Evolutionary conservation across 2,888 invertebrate genomes (phyloP), one percentile per base, ranked within the genome.

Genomic region (Ligdia adustata): DNA sequence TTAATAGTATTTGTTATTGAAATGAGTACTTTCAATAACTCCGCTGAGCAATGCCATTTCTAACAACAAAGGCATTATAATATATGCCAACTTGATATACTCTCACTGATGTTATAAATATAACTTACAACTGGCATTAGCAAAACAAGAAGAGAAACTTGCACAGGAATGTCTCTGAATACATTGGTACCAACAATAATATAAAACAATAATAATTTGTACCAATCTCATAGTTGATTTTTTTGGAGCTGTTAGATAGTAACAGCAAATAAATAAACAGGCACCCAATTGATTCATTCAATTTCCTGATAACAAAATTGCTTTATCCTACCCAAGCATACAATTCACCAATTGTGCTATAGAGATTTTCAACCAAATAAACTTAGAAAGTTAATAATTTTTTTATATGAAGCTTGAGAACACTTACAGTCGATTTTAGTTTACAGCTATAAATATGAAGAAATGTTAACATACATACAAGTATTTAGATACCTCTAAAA

Each of bases 21-120:
- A 56, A 63, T 50, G 66, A 68, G 59, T 68, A 66, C 55, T 60
- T 64, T 56, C 48, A 60, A 31, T 51, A 44, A 32, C 38, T 37
- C 47, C 6, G 9, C 54, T 51, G 57, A 57, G 52, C 55, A 48
- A 52, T 26, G 54, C 57, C 38, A n/a, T 35, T 42, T 35, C 31
- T 20, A 22, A 52, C 26, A 34, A 37, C 20, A 41, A 41, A 41
- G 41, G 27, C 18, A 32, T 5, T 15, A 26, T 34, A 34, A 11
- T 20, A 15, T 16, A 35, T 39, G 49, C 35, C 43, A 44, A 40
- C 42, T 35, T 43, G 44, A 37, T 38, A 43, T 49, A 50, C 32
- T 50, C 44, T 50, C 44, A 40, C 49, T 50, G 44, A 20, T 33
- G 28, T 43, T 22, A 14, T 40, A 39, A 29, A 41, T 12, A 24